These are phyloP conservation scores for Diadumene lineata DNA, from an alignment of 92 coral and sea anemone genomes.

Conservation along the genomic window DNA sequence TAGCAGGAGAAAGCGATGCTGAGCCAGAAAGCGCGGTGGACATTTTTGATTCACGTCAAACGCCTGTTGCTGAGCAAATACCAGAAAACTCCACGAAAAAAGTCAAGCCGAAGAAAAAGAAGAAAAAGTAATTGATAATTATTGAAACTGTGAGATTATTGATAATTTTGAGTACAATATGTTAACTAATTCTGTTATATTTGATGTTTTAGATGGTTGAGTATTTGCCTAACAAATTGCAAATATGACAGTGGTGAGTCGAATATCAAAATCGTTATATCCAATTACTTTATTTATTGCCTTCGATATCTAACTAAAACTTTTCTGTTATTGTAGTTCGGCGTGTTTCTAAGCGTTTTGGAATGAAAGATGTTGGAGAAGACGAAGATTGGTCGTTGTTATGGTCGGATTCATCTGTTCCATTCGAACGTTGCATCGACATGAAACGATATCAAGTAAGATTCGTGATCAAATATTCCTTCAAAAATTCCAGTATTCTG, in stretches of 20 bases:
- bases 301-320: background rate
- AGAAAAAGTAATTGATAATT: slow-evolving; percentile 64
- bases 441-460: slow-evolving; percentile 97
- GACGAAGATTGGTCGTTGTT: slow-evolving; percentile 98
- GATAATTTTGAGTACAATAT: too few species aligned
- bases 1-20: slow-evolving; percentile 73
- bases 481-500: too few species aligned
- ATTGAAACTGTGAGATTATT: too few species aligned
- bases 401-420: slow-evolving; percentile 96
- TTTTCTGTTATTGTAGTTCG: slow-evolving; percentile 59
- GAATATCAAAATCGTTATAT: background rate
- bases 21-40: slow-evolving; percentile 93
- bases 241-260: slow-evolving; percentile 97
- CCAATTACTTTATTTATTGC: background rate
- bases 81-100: slow-evolving; percentile 64
- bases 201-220: slow-evolving; percentile 74
- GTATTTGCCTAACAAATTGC: slow-evolving; percentile 85
- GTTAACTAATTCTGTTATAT: background rate
- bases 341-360: slow-evolving; percentile 87
- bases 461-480: background rate
- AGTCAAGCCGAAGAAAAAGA: slow-evolving; percentile 80
- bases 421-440: slow-evolving; percentile 97
- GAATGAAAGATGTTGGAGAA: slow-evolving; percentile 97
- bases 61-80: slow-evolving; percentile 51
- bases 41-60: slow-evolving; percentile 31